Evolutionary conservation across 1,140 invertebrate genomes (phyloP), one percentile per base, ranked within the genome.

Genomic region (Nasonia longicornis): DNA sequence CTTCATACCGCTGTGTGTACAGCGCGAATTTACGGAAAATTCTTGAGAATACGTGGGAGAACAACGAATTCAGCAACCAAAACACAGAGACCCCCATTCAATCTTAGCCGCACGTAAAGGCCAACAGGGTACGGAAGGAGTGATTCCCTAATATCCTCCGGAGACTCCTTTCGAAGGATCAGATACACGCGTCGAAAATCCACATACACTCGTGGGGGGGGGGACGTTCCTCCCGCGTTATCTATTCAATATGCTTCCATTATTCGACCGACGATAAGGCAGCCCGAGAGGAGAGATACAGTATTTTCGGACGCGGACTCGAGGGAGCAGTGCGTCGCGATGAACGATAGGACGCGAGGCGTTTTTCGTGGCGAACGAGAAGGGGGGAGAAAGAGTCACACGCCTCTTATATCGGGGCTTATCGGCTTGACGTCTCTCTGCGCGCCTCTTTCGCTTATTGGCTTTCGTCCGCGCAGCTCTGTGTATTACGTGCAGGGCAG

Each of bases 181-280:
- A 71, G 67, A 72, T 81, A 76, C 38, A 48, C 38, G 48, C 22
- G 29, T 71, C 31, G 63, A 58, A 77, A 76, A 81, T 22, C 66
- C 42, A 67, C 45, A 58, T 16, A n/a, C 4, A 72, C 70, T 22
- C 6, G 16, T 12, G 12, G 29, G 26, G 26, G 26, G 26, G 26
- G 26, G 26, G 26, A 29, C 29, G 52, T 74, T 73, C 14, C 45
- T 58, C 48, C 26, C 12, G 26, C 11, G 45, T 63, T 87, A 87
- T 87, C 87, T 87, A 87, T 87, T 87, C 87, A 87, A 87, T 87
- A 87, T 87, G 85, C 86, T 84, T 85, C 84, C 78, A 87, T 87
- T 87, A 87, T 87, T 87, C 83, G 84, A 31, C 11, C 29, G 38
- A 0, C 70, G 76, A 82, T 82, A 78, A 82, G 76, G 22, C 29